These are phyloP conservation scores for Sciurus carolinensis DNA, from an alignment of 2,797 vertebrate genomes.

Conservation along the genomic window DNA sequence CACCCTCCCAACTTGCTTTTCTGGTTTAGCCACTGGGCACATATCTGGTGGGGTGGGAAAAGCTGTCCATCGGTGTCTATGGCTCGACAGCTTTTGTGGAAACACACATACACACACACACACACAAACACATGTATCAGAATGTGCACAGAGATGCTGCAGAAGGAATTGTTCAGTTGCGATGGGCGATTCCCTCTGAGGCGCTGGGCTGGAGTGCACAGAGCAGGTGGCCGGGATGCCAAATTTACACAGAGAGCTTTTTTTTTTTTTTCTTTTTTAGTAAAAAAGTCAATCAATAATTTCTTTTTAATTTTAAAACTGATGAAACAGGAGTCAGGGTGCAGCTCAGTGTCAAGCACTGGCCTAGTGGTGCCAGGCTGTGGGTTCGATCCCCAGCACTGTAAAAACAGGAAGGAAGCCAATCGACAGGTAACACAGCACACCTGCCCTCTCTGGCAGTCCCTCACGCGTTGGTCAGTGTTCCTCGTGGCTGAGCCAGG, in stretches of 20 bases:
- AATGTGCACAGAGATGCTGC: not conserved
- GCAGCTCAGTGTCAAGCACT: not conserved
- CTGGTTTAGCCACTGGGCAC: slow-evolving; percentile 44
- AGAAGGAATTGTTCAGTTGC: not conserved
- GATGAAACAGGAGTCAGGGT: not conserved
- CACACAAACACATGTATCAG: too few species aligned
- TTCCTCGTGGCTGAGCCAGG: rapidly evolving
- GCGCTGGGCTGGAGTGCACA: rapidly evolving
- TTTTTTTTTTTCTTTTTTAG: not conserved
- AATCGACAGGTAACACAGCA: not conserved
- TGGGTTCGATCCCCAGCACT: not conserved
- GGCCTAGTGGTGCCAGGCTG: not conserved
- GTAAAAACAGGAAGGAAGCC: not conserved
- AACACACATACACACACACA: not conserved
- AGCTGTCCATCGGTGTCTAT: not conserved
- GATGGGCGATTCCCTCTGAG: not conserved
- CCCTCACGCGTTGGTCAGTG: rapidly evolving
- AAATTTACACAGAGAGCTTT: too few species aligned
- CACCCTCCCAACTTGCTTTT: not conserved
- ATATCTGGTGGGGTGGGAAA: not conserved
- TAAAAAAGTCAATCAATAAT: not conserved
- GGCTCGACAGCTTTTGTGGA: not conserved
- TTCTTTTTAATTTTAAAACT: not conserved
- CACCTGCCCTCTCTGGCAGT: rapidly evolving
- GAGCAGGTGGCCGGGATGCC: rapidly evolving